Conservation (phyloP, 2,797 vertebrate genomes). For the Pseudochaenichthys georgianus region DNA sequence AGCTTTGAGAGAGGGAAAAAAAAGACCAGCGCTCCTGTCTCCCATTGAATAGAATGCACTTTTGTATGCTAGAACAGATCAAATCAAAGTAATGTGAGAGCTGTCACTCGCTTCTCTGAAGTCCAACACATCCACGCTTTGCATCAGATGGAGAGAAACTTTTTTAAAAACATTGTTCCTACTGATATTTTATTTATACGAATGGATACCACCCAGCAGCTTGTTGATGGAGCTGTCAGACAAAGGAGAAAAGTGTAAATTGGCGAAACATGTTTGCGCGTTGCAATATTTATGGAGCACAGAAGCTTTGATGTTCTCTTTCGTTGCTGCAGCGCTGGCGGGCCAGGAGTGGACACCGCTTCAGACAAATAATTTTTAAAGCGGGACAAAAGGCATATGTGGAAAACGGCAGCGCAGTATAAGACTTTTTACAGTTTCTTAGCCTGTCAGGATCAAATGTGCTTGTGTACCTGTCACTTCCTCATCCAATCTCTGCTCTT, state of each 20-base stretch:
- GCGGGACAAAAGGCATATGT: conserved; percentile 17
- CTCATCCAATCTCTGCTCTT: neutral
- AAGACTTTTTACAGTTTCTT: conserved; percentile 27
- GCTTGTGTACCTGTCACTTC: conserved; percentile 27
- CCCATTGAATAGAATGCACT: conserved; percentile 35
- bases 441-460: conserved; percentile 27
- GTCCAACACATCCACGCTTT: too few relatives aligned
- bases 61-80: conserved; percentile 34
- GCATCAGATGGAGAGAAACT: conserved; percentile 62
- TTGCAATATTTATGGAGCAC: conserved; percentile 77
- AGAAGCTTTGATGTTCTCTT: conserved; percentile 60
- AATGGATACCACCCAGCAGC: conserved; percentile 65
- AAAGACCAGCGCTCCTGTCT: conserved; percentile 33
- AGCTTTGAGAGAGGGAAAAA: conserved; percentile 26
- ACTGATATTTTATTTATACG: conserved; percentile 78
- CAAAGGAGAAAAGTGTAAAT: conserved; percentile 71
- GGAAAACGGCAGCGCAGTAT: conserved; percentile 9
- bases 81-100: conserved; percentile 69
- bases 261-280: conserved; percentile 66
- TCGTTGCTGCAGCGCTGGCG: conserved; percentile 23
- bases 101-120: conserved; percentile 60
- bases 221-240: conserved; percentile 77
- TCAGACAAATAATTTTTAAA: conserved; percentile 4
- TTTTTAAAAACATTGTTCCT: conserved; percentile 45
- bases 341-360: conserved; percentile 47